Evolutionary conservation across 2,888 invertebrate species (phyloP).

Genomic region (Cerceris rybyensis): DNA sequence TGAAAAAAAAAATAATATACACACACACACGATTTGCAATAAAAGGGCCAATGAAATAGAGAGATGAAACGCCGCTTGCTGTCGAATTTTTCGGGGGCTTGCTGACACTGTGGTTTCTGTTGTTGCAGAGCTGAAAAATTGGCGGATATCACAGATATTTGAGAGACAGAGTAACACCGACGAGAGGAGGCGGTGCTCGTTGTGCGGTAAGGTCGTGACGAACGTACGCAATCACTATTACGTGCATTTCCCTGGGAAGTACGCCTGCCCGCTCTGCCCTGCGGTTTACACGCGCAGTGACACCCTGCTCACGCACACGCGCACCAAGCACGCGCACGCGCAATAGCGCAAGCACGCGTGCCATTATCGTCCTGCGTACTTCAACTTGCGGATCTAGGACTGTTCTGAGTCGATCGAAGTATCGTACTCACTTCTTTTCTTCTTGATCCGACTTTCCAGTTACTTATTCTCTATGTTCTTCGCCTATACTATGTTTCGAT

Average conservation of each 20-base stretch:
- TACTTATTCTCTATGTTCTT: background rate
- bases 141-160: conserved; percentile 85
- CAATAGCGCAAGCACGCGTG: conserved; percentile 61
- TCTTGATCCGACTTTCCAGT: background rate
- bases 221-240: conserved; percentile 86
- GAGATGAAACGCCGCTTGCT: conserved; percentile 52
- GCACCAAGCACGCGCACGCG: conserved; percentile 83
- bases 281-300: conserved; percentile 85
- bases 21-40: background rate
- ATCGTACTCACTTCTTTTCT: background rate
- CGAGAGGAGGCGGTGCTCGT: conserved; percentile 84
- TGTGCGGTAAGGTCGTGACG: conserved; percentile 86
- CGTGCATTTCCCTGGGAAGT: conserved; percentile 85
- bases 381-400: conserved; percentile 51
- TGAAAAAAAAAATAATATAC: conserved; percentile 11
- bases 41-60: conserved; percentile 45
- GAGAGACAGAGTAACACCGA: conserved; percentile 84
- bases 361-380: conserved; percentile 31
- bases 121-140: conserved; percentile 84
- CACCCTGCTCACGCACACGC: conserved; percentile 84
- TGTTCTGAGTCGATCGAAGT: background rate
- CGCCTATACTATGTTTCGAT: background rate
- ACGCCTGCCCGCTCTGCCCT: conserved; percentile 84
- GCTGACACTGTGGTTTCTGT: conserved; percentile 78
- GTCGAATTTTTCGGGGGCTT: conserved; percentile 63